Evolutionary conservation across 2,113 vertebrate species (phyloP), one percentile per base, ranked within the genome.

Genomic region (Megalops atlanticus): DNA sequence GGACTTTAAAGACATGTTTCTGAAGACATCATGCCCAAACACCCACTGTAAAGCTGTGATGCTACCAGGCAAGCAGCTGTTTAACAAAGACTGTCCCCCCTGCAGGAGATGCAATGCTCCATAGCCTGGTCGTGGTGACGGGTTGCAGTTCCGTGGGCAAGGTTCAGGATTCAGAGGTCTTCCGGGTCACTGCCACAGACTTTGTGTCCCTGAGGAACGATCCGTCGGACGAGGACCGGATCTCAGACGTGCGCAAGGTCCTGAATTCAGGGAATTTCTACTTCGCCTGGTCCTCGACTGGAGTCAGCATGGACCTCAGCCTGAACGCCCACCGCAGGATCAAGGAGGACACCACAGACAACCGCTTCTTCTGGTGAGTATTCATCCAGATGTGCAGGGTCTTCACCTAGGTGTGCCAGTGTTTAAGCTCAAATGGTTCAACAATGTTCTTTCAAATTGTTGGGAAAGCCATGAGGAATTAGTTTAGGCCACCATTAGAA

Each of bases 141-240:
- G 98, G 98, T 10, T 99, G 98, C 85, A 98, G 98, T 94, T 99
- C 98, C 0, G 98, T 98, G 79, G 98, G 98, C 8, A 99, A 98
- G 84, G 97, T 99, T 81, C 98, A 99, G 89, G 98, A 99, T 49
- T 99, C 98, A 0, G 98, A 99, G 89, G 97, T 99, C 41, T 99
- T 99, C 89, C 93, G 98, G 78, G 97, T 99, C 78, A 99, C 96
- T n/a, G 96, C 96, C 84, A 99, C 98, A 0, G 98, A 99, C 27
- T 96, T 99, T 43, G 94, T 99, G 78, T 97, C 97, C 0, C 82
- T 99, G 69, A 94, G 95, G 82, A 91, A 91, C 0, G 98, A 99
- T 77, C 92, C 96, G 0, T 83, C 91, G 0, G 98, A 99, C 2
- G 98, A 99, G 86, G 98, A 99, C 80, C 94, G 96, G 0, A 94